A percentile compares a stretch with the other conserved stretches of the same genome.
Conservation (phyloP, 1,140 invertebrate genomes). For the Drosophila lini region DNA sequence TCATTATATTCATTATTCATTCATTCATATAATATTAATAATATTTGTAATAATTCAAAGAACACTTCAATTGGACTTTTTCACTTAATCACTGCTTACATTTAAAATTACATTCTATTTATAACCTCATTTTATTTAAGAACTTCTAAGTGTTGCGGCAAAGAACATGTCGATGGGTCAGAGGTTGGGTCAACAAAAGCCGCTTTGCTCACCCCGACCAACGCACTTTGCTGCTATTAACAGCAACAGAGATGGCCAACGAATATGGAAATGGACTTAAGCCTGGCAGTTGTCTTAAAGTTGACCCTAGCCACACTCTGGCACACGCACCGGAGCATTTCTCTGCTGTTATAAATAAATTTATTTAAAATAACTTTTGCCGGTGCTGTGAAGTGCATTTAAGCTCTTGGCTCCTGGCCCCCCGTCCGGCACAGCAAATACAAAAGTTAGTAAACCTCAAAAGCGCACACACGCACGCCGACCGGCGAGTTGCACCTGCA, state of each 20-base stretch:
- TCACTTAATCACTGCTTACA: neutral
- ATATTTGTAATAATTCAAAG: too few relatives aligned
- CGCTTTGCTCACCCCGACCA: constrained; percentile 45
- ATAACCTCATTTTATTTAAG: neutral
- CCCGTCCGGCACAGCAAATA: constrained; percentile 20
- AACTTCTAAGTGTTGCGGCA: neutral
- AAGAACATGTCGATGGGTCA: neutral
- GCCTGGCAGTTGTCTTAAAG: constrained; percentile 58
- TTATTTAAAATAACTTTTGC: constrained; percentile 70
- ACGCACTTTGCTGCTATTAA: constrained; percentile 34
- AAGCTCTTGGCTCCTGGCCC: constrained; percentile 55
- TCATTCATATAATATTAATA: too few relatives aligned
- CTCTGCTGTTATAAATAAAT: constrained; percentile 51
- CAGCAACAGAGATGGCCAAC: constrained; percentile 14
- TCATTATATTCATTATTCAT: too few relatives aligned
- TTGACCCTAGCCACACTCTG: constrained; percentile 45
- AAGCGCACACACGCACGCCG: constrained; percentile 13
- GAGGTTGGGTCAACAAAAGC: constrained; percentile 37
- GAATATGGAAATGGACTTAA: constrained; percentile 58
- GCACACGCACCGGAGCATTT: constrained; percentile 16
- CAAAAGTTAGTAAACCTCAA: constrained; percentile 63
- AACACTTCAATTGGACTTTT: too few relatives aligned
- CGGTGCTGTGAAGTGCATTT: constrained; percentile 69
- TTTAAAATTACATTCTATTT: too few relatives aligned
- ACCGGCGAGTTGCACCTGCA: constrained; percentile 3